Base-by-base conservation (phyloP, 2,113 vertebrate genomes). In the Nansenia antarctica region DNA sequence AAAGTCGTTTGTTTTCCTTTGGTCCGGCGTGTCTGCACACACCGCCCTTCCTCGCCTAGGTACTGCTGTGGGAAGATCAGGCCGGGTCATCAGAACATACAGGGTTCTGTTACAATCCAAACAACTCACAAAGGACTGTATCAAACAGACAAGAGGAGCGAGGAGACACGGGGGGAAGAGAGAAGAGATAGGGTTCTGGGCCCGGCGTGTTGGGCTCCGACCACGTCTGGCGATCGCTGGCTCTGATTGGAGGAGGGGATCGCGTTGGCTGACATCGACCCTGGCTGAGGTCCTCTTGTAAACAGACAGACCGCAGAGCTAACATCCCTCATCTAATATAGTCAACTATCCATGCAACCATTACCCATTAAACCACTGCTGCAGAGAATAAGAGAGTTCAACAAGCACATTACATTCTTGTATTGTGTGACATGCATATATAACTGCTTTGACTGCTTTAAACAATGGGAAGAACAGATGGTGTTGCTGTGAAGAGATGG, bases 1-100 rank as follows among this genome's bases (percentile, higher is more conserved):
- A n/a, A n/a, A n/a, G n/a, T n/a, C 60, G 37, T 81, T 87, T 91
- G 87, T 92, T 93, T 92, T 90, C 88, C 90, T 93, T 94, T 75
- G 91, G 91, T 91, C 85, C 90, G 88, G 87, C 77, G 74, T 91
- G 8, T 92, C 89, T 82, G 90, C 82, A 88, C 89, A 90, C 92
- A 91, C 90, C 78, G 87, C 89, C 84, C n/a, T 83, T 58, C 84
- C 86, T 84, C 82, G 86, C 70, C 77, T 84, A 77, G 80, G 82
- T 74, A 68, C 74, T 76, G 79, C 83, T 84, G 81, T 89, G 85
- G 82, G 84, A 87, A 88, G 87, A 88, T 79, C 85, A 82, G 70
- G 86, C 67, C 73, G 79, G 91, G 91, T 93, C 92, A 91, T 79
- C 84, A 89, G 87, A 90, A 29, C 26, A 84, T 77, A 86, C 34